phyloP scores from a whole-genome alignment of 2,888 invertebrate species.

The Phengaris arion region DNA sequence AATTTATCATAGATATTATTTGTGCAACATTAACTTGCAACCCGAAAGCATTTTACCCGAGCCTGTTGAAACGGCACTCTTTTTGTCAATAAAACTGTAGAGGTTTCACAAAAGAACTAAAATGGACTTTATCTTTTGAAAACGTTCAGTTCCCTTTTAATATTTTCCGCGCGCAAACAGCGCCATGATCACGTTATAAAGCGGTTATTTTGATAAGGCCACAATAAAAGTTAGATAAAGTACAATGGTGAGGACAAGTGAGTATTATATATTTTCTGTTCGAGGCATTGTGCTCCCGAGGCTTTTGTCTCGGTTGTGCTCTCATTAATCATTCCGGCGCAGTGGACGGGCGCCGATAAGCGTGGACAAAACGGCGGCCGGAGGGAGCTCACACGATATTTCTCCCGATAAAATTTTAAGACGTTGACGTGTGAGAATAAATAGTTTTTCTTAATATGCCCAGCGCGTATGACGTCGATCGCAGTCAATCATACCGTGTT shows the following conservation, averaged over 20 bases:
- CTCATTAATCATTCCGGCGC: conserved; percentile 43
- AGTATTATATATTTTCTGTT: conserved; percentile 40
- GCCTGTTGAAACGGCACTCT: conserved; percentile 7
- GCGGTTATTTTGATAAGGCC: conserved; percentile 34
- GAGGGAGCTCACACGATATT: conserved; percentile 32
- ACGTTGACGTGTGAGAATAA: conserved; percentile 37
- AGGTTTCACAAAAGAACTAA: conserved; percentile 10
- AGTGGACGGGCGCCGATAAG: conserved; percentile 41
- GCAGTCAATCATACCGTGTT: conserved; percentile 29
- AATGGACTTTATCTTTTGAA: conserved; percentile 16
- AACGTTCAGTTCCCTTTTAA: conserved; percentile 14
- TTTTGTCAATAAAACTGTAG: conserved; percentile 6
- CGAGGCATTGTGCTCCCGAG: conserved; percentile 38
- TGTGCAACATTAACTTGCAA: conserved; percentile 1
- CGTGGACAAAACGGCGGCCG: conserved; percentile 39
- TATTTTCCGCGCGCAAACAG: conserved; percentile 18
- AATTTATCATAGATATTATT: not conserved
- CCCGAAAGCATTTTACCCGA: not conserved
- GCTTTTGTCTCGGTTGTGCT: conserved; percentile 39
- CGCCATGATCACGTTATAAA: conserved; percentile 20
- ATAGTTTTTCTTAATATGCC: conserved; percentile 39
- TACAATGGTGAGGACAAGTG: conserved; percentile 37
- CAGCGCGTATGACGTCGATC: conserved; percentile 28
- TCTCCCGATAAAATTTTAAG: conserved; percentile 35
- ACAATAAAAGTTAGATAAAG: conserved; percentile 37